Percentiles rank a stretch among this genome's conserved stretches.
Evolutionary conservation across 2,888 invertebrate genomes (phyloP).

Genomic region (Melieria omissa): DNA sequence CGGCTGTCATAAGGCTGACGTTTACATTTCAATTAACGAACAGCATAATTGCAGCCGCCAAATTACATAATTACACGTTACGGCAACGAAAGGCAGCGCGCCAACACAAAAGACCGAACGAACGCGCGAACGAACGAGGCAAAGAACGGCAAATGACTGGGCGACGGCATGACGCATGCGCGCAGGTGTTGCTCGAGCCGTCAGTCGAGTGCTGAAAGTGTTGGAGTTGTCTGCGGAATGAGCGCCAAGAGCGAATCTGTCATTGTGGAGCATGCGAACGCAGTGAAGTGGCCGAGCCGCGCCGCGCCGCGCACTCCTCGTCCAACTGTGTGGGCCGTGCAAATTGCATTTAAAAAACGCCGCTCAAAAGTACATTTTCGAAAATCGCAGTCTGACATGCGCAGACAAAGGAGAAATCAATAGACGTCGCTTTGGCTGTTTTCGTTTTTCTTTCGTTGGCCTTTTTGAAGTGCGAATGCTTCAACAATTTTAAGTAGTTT

Average conservation of each 20-base stretch:
- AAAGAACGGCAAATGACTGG: neutral
- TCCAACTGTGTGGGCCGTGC: no score
- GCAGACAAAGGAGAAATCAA: no score
- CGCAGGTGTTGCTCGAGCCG: slow-evolving; percentile 33
- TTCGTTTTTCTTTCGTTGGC: no score
- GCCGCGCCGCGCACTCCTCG: no score
- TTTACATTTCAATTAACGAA: slow-evolving; percentile 61
- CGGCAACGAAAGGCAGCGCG: neutral
- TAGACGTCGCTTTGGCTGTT: no score
- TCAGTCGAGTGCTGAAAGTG: neutral
- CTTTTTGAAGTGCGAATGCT: no score
- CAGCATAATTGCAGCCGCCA: slow-evolving; percentile 60
- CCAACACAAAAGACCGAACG: neutral
- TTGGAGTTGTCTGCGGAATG: neutral
- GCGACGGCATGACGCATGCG: slow-evolving; percentile 31
- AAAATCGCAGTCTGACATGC: no score
- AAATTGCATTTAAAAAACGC: no score
- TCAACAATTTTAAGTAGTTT: no score
- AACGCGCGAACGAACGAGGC: neutral
- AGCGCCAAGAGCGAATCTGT: slow-evolving; percentile 8
- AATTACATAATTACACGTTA: slow-evolving; percentile 57
- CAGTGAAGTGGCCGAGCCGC: no score
- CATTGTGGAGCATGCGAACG: neutral
- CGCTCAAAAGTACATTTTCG: no score
- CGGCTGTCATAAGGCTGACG: slow-evolving; percentile 56